Conservation (phyloP, 2,888 invertebrate species). For the Caenorhabditis parvicauda region DNA sequence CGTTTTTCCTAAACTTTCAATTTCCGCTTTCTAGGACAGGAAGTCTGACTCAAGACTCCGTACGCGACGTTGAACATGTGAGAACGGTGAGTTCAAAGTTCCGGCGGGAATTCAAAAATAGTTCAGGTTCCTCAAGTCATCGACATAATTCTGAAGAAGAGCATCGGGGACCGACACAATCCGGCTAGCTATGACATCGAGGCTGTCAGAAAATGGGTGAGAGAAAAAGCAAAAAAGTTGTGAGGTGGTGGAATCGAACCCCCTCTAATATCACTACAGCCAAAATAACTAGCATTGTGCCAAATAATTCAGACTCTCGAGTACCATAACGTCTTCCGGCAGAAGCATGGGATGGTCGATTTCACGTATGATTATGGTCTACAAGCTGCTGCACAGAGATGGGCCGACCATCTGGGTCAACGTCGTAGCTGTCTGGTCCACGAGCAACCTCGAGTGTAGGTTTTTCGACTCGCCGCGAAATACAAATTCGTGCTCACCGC, state of each 20-base stretch:
- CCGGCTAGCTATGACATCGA: slow-evolving; percentile 25
- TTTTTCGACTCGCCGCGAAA: slow-evolving; percentile 8
- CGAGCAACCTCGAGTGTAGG: slow-evolving; percentile 47
- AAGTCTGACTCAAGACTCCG: too few relatives aligned
- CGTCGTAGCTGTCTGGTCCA: slow-evolving; percentile 44
- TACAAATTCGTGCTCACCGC: slow-evolving; percentile 2
- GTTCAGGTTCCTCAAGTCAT: slow-evolving; percentile 10
- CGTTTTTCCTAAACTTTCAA: too few relatives aligned
- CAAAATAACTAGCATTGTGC: neutral
- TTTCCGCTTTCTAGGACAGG: too few relatives aligned
- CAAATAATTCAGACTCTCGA: slow-evolving; percentile 21
- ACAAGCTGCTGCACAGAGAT: slow-evolving; percentile 45
- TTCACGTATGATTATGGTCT: slow-evolving; percentile 32
- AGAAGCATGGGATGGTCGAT: slow-evolving; percentile 37
- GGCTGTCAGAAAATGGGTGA: slow-evolving; percentile 12
- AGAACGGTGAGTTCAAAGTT: too few relatives aligned
- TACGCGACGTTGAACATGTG: too few relatives aligned
- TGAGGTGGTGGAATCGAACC: too few relatives aligned
- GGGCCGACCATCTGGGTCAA: slow-evolving; percentile 49
- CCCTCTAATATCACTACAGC: neutral
- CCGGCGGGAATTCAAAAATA: too few relatives aligned
- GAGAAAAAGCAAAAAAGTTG: too few relatives aligned
- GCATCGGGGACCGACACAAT: slow-evolving; percentile 20
- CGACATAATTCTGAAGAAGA: slow-evolving; percentile 13
- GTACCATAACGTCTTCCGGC: slow-evolving; percentile 50